Conservation (phyloP, 2,113 vertebrate species). For the Donacobius atricapilla region DNA sequence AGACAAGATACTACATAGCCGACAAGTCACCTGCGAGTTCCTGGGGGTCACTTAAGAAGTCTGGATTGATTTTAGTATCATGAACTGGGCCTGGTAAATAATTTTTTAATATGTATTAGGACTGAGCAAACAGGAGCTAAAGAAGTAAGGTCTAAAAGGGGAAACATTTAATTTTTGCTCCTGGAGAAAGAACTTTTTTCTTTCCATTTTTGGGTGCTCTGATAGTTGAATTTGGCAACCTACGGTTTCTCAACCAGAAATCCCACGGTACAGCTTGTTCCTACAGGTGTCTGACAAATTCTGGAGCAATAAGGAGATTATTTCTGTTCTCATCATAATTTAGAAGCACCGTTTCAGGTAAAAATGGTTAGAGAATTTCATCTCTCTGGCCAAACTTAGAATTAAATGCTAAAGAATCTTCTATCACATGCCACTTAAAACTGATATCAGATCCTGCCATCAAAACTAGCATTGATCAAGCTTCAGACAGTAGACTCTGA, state of each 20-base stretch:
- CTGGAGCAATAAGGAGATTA: not conserved
- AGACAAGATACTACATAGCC: not conserved
- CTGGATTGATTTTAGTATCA: not conserved
- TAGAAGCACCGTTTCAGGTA: not conserved
- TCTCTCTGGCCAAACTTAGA: not conserved
- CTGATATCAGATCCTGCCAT: not conserved
- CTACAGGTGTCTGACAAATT: not conserved
- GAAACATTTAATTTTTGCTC: not conserved
- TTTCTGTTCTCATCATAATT: not conserved
- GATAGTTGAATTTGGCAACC: not conserved
- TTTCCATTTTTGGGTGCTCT: not conserved
- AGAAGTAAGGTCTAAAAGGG: not conserved
- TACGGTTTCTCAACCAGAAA: no score
- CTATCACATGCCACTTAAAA: not conserved
- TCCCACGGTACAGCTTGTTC: not conserved
- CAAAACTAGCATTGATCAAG: not conserved
- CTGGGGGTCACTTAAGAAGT: not conserved
- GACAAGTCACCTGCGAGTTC: not conserved
- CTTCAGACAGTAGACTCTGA: not conserved
- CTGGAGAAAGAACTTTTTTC: not conserved
- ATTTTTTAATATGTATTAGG: not conserved
- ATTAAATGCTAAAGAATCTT: not conserved
- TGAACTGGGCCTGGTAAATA: not conserved
- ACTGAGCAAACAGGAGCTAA: not conserved
- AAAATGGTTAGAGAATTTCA: not conserved